Evolutionary conservation across 2,888 invertebrate species (phyloP), one percentile per base, ranked within the genome.

Genomic region (Hesperia comma): DNA sequence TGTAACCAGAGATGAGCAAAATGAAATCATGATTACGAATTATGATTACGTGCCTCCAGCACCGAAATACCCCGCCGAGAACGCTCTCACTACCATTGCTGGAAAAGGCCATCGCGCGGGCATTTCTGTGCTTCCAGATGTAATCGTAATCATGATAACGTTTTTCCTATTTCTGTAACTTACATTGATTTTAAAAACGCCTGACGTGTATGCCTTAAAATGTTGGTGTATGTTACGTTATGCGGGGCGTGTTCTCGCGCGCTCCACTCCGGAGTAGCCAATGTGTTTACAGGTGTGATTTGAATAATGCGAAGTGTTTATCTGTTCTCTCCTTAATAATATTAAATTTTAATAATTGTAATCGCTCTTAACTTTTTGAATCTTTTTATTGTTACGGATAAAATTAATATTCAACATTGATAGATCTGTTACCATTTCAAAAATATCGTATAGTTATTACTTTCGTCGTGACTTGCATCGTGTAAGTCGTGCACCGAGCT

Each of bases 291-390:
- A 51, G 26, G 51, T 51, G 51, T 63, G 40, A 51, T 40, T 8
- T 63, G 37, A 21, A 10, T 49, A 17, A 26, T 57, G 51, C 40
- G 26, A 57, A 57, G 15, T 21, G 33, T 46, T 41, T 43, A 56
- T 63, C 56, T 60, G 12, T 56, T 60, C 49, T 63, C 57, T 63
- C 63, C 56, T 19, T 33, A 56, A 40, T 63, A 55, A 33, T 57
- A 63, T 63, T 19, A 57, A 63, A 41, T 12, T 57, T 57, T 57
- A 63, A 21, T 19, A 19, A 12, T 49, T 19, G 0, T 49, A 10
- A 3, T 49, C 26, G n/a, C 8, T 32, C 21, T 53, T 53, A 53
- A 53, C 21, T 53, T 53, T 53, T 53, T 53, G 53, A 53, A 53
- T 53, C 14, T 51, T 51, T 53, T 53, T 53, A 53, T 15, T 53